Percentiles rank a stretch among this genome's conserved stretches.
phyloP scores from a whole-genome alignment of 2,797 vertebrate genomes.

The Hemitrygon akajei region DNA sequence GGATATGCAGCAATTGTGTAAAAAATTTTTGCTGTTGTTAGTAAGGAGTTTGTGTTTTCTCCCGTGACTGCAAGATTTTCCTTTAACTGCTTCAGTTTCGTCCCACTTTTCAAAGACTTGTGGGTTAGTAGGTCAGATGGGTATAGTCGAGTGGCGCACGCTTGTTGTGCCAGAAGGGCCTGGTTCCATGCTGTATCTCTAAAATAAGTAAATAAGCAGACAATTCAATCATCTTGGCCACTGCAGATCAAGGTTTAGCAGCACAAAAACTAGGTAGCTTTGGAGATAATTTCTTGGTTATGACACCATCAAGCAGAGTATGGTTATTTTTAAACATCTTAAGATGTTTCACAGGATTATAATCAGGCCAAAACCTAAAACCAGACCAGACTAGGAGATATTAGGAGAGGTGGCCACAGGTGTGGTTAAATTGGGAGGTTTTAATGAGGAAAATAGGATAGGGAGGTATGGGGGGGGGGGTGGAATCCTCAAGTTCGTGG shows the following conservation, averaged over 20 bases:
- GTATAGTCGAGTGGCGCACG: too few species aligned
- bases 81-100: too few species aligned
- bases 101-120: too few species aligned
- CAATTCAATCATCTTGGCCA: not conserved
- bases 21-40: not conserved
- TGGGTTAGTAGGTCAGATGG: too few species aligned
- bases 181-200: too few species aligned
- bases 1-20: not conserved
- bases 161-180: too few species aligned
- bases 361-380: not conserved
- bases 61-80: too few species aligned
- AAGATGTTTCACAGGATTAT: not conserved
- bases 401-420: not conserved
- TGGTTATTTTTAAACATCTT: not conserved
- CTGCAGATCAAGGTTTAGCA: not conserved
- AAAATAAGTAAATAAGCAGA: not conserved
- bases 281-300: not conserved
- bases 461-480: not conserved
- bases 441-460: not conserved
- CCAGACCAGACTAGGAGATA: not conserved
- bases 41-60: too few species aligned
- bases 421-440: not conserved
- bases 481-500: not conserved
- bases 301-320: not conserved
- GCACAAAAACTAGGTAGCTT: not conserved